phyloP scores from a whole-genome alignment of 2,888 invertebrate genomes.

The Eupelmus urozonus region DNA sequence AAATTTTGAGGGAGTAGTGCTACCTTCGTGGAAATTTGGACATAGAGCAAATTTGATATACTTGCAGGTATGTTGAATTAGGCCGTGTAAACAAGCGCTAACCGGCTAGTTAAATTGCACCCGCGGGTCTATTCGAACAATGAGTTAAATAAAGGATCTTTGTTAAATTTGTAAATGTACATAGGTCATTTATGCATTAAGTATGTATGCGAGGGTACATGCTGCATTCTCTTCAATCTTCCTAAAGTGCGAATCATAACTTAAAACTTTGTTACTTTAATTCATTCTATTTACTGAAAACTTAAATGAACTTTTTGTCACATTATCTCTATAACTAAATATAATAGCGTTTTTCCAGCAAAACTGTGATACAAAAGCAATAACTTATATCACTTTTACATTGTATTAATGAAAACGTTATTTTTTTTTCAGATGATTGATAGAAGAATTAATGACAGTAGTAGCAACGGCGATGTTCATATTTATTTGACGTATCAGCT shows the following conservation, averaged over 20 bases:
- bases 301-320: too few relatives aligned
- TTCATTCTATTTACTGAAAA: too few relatives aligned
- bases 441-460: background rate
- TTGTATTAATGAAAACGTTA: too few relatives aligned
- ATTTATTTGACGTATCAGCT: background rate
- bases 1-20: constrained; percentile 24
- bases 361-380: background rate
- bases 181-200: constrained; percentile 23
- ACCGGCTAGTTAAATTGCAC: constrained; percentile 63
- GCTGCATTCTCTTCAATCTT: background rate
- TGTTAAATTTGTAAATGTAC: constrained; percentile 36
- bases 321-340: too few relatives aligned
- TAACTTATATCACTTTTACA: too few relatives aligned
- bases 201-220: background rate
- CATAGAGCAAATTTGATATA: constrained; percentile 42
- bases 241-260: too few relatives aligned
- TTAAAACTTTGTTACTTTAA: too few relatives aligned
- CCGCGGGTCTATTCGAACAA: constrained; percentile 19
- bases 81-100: constrained; percentile 70
- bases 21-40: constrained; percentile 14
- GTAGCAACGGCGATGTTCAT: background rate
- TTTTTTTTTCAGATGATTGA: too few relatives aligned
- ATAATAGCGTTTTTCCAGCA: background rate
- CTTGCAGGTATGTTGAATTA: constrained; percentile 69
- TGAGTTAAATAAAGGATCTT: constrained; percentile 6